Conservation (phyloP, 2,888 invertebrate species). For the Omphaloscelis lunosa region DNA sequence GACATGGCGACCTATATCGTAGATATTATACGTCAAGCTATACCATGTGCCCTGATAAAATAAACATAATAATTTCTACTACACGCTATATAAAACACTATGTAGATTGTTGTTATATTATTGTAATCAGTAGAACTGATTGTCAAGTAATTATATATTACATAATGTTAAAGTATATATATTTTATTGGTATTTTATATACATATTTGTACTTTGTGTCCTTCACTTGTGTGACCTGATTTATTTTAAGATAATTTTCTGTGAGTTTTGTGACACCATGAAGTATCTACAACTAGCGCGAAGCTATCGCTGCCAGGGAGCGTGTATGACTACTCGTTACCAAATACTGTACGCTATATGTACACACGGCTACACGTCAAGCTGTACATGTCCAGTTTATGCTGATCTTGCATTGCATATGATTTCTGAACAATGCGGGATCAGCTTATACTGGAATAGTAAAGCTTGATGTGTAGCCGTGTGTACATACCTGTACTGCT, state of each 20-base stretch:
- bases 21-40: constrained; percentile 78
- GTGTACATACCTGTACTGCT: constrained; percentile 76
- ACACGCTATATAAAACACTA: constrained; percentile 61
- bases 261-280: constrained; percentile 77
- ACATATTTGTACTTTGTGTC: constrained; percentile 79
- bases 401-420: no score
- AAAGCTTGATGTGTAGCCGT: no score
- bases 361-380: no score
- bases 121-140: constrained; percentile 78
- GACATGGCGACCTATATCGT: constrained; percentile 75
- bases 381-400: no score
- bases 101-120: constrained; percentile 68
- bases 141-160: constrained; percentile 74
- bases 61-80: constrained; percentile 69
- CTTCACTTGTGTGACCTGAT: constrained; percentile 90
- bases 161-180: constrained; percentile 73
- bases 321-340: constrained; percentile 78
- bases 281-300: constrained; percentile 74
- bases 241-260: constrained; percentile 88
- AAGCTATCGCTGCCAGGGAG: constrained; percentile 45
- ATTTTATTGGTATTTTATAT: constrained; percentile 75
- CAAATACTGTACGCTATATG: constrained; percentile 79
- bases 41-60: constrained; percentile 78
- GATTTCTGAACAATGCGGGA: no score
- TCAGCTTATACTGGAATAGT: no score